phyloP scores from a whole-genome alignment of 2,797 vertebrate species.

The Steatocranus sp. region DNA sequence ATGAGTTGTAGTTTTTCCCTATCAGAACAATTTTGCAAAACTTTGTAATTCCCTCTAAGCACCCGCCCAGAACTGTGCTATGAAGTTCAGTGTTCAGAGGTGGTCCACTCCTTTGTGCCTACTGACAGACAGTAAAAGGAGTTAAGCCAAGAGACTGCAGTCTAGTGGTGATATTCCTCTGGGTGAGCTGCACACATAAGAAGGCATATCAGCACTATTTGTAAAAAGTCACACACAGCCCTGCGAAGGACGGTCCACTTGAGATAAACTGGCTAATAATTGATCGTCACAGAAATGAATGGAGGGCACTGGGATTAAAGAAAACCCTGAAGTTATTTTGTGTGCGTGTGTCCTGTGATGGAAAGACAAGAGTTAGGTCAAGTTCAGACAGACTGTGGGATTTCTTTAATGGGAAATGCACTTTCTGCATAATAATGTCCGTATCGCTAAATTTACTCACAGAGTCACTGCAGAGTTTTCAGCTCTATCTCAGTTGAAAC shows the following conservation, averaged over 20 bases:
- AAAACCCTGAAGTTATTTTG: conserved; percentile 14
- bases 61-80: background rate
- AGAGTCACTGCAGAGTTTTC: background rate
- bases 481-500: background rate
- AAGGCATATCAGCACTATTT: conserved; percentile 64
- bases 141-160: conserved; percentile 32
- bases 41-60: background rate
- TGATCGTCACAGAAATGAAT: conserved; percentile 33
- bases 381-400: background rate
- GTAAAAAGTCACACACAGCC: conserved; percentile 59
- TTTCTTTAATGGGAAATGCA: conserved; percentile 28
- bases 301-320: conserved; percentile 10
- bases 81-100: background rate
- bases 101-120: background rate
- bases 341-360: background rate
- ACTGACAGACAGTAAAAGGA: conserved; percentile 32
- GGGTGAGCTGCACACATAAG: conserved; percentile 24
- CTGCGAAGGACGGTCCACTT: conserved; percentile 26
- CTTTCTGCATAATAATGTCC: conserved; percentile 24
- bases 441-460: conserved; percentile 5
- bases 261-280: conserved; percentile 51
- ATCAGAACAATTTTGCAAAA: background rate
- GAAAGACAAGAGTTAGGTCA: background rate
- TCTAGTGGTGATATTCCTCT: conserved; percentile 6
- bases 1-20: background rate